These are phyloP conservation scores for Mesorhabditis spiculigera DNA, from an alignment of 2,888 invertebrate genomes.

Conservation along the genomic window DNA sequence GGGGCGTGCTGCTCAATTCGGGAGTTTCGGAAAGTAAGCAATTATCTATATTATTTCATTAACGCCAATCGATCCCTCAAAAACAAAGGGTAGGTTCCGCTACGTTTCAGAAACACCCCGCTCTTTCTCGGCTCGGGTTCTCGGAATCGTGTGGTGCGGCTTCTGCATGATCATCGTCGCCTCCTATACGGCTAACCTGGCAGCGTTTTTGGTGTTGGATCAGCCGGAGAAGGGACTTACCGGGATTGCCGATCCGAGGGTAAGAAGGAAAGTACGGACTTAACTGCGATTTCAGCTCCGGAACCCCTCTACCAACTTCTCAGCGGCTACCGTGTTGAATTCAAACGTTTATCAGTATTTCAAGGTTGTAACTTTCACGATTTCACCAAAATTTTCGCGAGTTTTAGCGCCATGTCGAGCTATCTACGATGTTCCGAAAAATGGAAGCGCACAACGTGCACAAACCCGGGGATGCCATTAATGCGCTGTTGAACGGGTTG, in stretches of 20 bases:
- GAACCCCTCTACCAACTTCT: slow-evolving; percentile 98
- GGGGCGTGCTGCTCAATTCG: slow-evolving; percentile 96
- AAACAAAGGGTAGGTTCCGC: no score
- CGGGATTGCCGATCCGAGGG: slow-evolving; percentile 96
- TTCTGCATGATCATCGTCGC: slow-evolving; percentile 99
- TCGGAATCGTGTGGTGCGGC: slow-evolving; percentile 99
- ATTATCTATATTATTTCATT: no score
- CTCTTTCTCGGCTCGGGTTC: slow-evolving; percentile 92
- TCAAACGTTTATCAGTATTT: slow-evolving; percentile 99
- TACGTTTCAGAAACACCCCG: slow-evolving; percentile 82
- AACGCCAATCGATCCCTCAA: no score
- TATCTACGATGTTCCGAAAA: slow-evolving; percentile 91
- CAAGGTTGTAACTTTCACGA: slow-evolving; percentile 58
- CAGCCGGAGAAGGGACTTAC: slow-evolving; percentile 94
- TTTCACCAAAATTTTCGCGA: no score
- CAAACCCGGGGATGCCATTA: slow-evolving; percentile 87
- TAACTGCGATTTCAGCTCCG: slow-evolving; percentile 71
- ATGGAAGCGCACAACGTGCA: slow-evolving; percentile 97
- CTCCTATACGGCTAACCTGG: slow-evolving; percentile 97
- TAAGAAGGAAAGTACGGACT: slow-evolving; percentile 60
- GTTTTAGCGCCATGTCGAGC: slow-evolving; percentile 81
- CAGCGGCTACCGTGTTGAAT: slow-evolving; percentile 94
- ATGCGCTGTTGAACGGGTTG: slow-evolving; percentile 84
- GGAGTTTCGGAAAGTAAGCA: slow-evolving; percentile 99
- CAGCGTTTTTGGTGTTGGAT: slow-evolving; percentile 96